Base-by-base conservation (phyloP, 2,888 invertebrate species). In the Drosophila imparisetae region DNA sequence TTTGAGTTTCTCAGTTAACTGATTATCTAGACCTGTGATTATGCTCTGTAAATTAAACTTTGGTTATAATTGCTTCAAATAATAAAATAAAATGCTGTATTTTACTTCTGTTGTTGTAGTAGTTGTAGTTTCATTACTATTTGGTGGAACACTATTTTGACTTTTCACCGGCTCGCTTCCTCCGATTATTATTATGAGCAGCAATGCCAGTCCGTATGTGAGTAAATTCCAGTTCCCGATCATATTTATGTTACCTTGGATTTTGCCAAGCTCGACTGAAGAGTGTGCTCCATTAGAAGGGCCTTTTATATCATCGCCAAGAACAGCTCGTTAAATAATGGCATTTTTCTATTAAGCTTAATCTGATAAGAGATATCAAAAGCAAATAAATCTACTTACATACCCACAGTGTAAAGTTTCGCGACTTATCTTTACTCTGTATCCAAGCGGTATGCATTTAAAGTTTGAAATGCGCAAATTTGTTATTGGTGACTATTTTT, bases 291-390 rank as follows among this genome's bases (percentile, higher is more conserved):
- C 10, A 3, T 8, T 30, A 4, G 10, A 13, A n/a, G 5, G 3
- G 15, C 50, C n/a, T 34, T 65, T 42, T 60, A 59, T 49, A 60
- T 4, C 13, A n/a, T 15, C n/a, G n/a, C 8, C 36, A 34, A n/a
- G 8, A 2, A 5, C 34, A 18, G 27, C 13, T n/a, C 7, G 0
- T 2, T 27, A 8, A 15, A 8, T 29, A 18, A 18, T 21, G n/a
- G 34, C 6, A 50, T 48, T 60, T 59, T 60, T 36, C 49, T 10
- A 60, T 49, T 60, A 60, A 8, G 8, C 8, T 36, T 10, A 49
- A 60, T 4, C 36, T 60, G 36, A 27, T 60, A 21, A n/a, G 13
- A 7, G 15, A 18, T 32, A 11, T 24, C 45, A 32, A 13, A 24
- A 24, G 6, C 42, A 24, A 24, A 45, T 11, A 58, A 18, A 36